Conservation (phyloP, 2,797 vertebrate species). For the Hafferia zeledoni region DNA sequence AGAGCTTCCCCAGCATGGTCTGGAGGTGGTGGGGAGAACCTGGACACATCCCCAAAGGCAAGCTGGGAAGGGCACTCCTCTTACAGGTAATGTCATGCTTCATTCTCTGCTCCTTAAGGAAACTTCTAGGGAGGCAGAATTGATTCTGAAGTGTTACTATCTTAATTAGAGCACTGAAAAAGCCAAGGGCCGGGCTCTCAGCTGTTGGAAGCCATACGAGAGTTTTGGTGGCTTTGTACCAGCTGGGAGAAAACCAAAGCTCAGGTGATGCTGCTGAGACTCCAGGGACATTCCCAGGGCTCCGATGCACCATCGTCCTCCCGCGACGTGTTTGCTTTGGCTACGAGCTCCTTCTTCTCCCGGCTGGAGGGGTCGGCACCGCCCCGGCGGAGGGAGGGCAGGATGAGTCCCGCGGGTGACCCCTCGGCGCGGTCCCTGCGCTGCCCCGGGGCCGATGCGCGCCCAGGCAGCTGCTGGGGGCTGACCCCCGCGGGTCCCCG, state of each 20-base stretch:
- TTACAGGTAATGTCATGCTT: neutral
- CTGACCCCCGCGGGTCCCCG: slow-evolving; percentile 72
- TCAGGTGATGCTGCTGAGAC: neutral
- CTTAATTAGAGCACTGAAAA: neutral
- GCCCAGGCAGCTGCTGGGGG: slow-evolving; percentile 45
- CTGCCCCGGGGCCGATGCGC: slow-evolving; percentile 1
- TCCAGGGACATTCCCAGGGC: neutral
- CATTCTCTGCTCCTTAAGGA: neutral
- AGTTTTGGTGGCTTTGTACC: neutral
- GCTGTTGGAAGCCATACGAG: neutral
- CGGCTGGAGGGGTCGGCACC: slow-evolving; percentile 15
- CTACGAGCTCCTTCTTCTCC: neutral
- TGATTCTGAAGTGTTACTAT: neutral
- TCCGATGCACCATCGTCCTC: rapidly evolving
- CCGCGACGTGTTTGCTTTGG: neutral
- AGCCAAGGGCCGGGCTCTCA: neutral
- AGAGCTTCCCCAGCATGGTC: neutral
- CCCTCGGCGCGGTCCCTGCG: neutral
- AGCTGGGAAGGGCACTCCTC: neutral
- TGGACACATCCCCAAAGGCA: neutral
- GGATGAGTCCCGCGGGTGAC: slow-evolving; percentile 23
- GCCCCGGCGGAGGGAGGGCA: slow-evolving; percentile 13
- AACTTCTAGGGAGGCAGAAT: neutral
- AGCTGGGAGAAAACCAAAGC: neutral
- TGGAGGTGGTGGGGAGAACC: neutral